Conservation (phyloP, 2,797 vertebrate genomes). For the Alcedo quadribrachys region DNA sequence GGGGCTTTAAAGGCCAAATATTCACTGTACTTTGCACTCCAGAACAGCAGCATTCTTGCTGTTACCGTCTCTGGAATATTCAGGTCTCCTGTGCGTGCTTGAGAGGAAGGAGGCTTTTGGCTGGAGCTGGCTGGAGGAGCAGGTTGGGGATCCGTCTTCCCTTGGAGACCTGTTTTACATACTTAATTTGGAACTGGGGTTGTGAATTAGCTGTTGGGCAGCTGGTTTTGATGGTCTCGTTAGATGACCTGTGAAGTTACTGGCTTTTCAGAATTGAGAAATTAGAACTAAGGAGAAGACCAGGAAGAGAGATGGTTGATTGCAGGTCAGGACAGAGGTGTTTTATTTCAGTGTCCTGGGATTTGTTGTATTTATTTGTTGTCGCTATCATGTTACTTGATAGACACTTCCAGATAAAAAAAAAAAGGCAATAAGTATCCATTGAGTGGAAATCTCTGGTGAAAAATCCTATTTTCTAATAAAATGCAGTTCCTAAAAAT, state of each 20-base stretch:
- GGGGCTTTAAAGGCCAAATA: background rate
- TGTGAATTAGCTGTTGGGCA: background rate
- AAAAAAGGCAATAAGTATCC: background rate
- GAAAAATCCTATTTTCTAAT: background rate
- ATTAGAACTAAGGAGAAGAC: background rate
- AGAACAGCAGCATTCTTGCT: background rate
- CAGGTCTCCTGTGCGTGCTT: fast-evolving
- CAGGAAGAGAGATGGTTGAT: background rate
- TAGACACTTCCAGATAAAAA: background rate
- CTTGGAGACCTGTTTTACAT: fast-evolving
- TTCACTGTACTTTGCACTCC: background rate
- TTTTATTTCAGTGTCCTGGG: background rate
- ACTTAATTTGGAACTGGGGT: fast-evolving
- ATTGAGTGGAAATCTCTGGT: background rate
- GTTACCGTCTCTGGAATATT: background rate
- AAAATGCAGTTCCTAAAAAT: background rate
- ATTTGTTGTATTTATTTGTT: background rate
- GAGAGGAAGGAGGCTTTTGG: no score
- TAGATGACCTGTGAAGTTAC: background rate
- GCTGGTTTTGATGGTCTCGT: background rate
- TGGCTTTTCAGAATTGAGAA: background rate
- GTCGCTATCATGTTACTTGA: fast-evolving
- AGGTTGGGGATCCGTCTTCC: background rate
- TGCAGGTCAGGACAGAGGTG: background rate
- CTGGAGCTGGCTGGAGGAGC: background rate